Conservation (phyloP, 1,140 invertebrate genomes). For the Brachionus paranguensis region DNA sequence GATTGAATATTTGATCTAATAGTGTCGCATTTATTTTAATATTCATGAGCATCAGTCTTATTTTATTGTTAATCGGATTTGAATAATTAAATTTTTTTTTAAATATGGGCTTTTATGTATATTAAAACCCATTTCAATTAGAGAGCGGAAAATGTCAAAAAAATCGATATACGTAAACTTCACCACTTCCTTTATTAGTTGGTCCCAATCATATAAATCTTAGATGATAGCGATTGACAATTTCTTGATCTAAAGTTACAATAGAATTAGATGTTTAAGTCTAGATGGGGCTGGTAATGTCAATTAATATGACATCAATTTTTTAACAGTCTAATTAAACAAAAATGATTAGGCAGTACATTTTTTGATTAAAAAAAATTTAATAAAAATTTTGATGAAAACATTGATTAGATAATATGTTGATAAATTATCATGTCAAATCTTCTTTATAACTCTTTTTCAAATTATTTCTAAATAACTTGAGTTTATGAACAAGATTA, state of each 20-base stretch:
- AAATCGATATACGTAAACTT: neutral
- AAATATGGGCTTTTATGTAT: neutral
- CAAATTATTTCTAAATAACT: neutral
- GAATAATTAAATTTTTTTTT: conserved; percentile 13
- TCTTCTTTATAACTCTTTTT: neutral
- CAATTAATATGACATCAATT: neutral
- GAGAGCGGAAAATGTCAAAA: neutral
- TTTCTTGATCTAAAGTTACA: neutral
- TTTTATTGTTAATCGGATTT: neutral
- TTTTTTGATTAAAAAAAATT: neutral
- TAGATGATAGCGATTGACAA: neutral
- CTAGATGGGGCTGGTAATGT: neutral
- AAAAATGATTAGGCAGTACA: no score
- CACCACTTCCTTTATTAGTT: neutral
- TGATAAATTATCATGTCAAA: neutral
- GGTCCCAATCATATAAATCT: neutral
- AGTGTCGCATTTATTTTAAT: neutral
- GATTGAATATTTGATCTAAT: neutral
- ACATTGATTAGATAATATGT: neutral
- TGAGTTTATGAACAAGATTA: neutral
- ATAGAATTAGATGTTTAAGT: neutral
- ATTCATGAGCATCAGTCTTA: neutral
- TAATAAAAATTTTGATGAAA: neutral
- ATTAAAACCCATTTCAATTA: neutral
- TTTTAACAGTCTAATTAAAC: no score